phyloP scores from a whole-genome alignment of 92 coral and sea anemone species.

The Porites lobata region DNA sequence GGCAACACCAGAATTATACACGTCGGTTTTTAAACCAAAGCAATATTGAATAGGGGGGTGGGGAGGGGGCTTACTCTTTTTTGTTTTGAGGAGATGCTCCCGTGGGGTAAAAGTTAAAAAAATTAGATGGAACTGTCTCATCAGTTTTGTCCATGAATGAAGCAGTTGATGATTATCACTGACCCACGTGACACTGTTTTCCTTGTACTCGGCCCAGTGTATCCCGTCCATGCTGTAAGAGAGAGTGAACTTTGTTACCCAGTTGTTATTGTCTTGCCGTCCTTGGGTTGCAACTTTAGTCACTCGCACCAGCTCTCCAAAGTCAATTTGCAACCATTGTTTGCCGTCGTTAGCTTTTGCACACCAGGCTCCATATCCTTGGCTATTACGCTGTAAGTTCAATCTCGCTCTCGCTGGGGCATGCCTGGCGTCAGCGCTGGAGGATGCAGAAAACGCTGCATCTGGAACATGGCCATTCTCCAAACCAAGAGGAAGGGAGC shows the following conservation, averaged over 20 bases:
- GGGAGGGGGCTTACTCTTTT: no score
- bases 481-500: constrained; percentile 62
- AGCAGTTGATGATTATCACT: neutral
- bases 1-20: no score
- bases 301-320: constrained; percentile 37
- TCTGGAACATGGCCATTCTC: constrained; percentile 65
- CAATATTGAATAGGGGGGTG: no score
- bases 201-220: constrained; percentile 35
- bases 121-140: no score
- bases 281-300: constrained; percentile 54
- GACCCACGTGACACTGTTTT: constrained; percentile 38
- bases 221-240: constrained; percentile 47
- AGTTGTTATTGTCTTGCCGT: neutral
- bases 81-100: no score
- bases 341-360: constrained; percentile 19
- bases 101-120: no score
- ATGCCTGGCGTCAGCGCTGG: neutral
- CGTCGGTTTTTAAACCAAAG: no score
- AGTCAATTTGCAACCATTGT: constrained; percentile 47
- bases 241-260: constrained; percentile 42
- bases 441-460: constrained; percentile 57
- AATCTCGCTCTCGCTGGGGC: constrained; percentile 25
- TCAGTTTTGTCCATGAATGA: no score
- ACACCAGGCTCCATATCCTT: constrained; percentile 31
- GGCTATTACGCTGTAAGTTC: constrained; percentile 10